A percentile compares a stretch with the other conserved stretches of the same genome.
Conservation (phyloP, 2,113 vertebrate genomes). For the Syrmaticus mikado region DNA sequence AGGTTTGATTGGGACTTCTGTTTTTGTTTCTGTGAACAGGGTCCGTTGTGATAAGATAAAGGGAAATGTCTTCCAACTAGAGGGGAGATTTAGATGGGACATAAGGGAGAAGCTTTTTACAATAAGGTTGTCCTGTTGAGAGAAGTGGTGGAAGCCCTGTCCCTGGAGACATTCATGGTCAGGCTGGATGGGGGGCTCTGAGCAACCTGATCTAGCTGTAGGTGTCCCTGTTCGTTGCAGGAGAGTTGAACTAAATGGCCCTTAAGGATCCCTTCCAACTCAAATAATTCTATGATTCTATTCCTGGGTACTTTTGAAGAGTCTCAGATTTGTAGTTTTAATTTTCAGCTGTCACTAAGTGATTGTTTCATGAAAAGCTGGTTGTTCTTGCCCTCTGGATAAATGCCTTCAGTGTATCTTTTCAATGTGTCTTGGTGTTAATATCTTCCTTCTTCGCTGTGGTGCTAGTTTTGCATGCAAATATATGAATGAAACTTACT, state of each 20-base stretch:
- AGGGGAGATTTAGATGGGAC: not conserved
- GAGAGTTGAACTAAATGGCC: not conserved
- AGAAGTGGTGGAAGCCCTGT: too few relatives aligned
- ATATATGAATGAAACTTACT: not conserved
- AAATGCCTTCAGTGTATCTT: not conserved
- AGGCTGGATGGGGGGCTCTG: not conserved
- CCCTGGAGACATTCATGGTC: too few relatives aligned
- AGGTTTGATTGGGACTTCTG: not conserved
- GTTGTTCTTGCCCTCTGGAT: not conserved
- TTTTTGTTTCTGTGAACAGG: constrained; percentile 11
- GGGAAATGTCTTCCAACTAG: not conserved
- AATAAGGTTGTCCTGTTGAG: not conserved
- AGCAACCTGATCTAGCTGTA: not conserved
- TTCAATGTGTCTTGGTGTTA: not conserved
- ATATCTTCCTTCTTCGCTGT: not conserved
- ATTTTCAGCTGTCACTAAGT: not conserved
- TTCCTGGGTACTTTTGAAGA: not conserved
- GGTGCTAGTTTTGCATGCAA: not conserved
- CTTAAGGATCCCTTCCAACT: not conserved
- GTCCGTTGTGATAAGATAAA: not conserved
- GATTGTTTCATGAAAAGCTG: not conserved
- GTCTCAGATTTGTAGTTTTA: not conserved
- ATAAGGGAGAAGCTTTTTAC: not conserved
- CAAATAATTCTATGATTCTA: not conserved
- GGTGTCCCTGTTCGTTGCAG: not conserved